Conservation (phyloP, 2,113 vertebrate genomes). For the Anarrhichthys ocellatus region DNA sequence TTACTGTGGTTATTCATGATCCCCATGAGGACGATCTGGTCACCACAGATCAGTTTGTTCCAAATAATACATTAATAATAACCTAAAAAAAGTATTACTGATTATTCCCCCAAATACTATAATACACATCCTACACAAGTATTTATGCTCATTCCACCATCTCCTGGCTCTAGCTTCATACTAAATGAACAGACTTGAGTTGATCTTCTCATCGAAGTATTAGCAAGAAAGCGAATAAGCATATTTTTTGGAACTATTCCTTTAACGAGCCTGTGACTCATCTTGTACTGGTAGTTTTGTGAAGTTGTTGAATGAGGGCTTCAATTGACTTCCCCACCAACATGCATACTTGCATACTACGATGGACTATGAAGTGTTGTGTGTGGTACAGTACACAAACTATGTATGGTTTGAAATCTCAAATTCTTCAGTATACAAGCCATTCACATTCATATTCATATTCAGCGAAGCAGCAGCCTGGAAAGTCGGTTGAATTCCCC, state of each 20-base stretch:
- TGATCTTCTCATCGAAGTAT: too few species aligned
- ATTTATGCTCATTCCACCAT: too few species aligned
- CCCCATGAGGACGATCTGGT: too few species aligned
- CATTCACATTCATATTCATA: not conserved
- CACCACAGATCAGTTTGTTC: too few species aligned
- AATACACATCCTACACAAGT: too few species aligned
- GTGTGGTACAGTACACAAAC: not conserved
- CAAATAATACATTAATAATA: too few species aligned
- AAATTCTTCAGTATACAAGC: not conserved
- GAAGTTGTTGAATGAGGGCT: not conserved
- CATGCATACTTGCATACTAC: not conserved
- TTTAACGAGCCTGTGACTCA: not conserved
- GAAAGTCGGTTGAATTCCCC: not conserved
- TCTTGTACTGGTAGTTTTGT: not conserved
- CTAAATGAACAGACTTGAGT: too few species aligned
- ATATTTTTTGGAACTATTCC: not conserved
- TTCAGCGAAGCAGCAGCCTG: not conserved
- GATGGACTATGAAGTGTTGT: not conserved
- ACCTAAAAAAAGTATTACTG: too few species aligned
- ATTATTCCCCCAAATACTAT: too few species aligned
- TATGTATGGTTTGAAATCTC: conserved; percentile 16
- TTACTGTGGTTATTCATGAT: too few species aligned
- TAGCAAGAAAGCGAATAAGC: not conserved
- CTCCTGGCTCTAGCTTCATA: too few species aligned
- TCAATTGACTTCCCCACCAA: not conserved